Evolutionary conservation across 2,113 vertebrate genomes (phyloP).

Genomic region (Pterocles burchelli): DNA sequence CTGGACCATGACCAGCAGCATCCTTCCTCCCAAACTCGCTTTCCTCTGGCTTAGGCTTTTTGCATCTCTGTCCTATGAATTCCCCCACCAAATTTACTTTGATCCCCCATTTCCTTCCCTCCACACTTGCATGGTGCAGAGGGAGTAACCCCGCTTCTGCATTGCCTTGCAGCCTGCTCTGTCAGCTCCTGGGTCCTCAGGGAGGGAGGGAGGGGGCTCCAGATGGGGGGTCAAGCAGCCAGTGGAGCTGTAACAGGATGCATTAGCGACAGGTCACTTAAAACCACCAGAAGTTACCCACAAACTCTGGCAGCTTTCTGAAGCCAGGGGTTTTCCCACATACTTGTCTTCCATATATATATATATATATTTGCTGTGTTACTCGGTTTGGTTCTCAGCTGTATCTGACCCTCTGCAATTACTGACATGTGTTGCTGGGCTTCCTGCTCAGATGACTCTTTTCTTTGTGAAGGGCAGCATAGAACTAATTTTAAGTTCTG

Average conservation of each 20-base stretch:
- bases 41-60: neutral
- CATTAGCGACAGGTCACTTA: rapidly evolving
- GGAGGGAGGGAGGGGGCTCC: neutral
- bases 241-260: neutral
- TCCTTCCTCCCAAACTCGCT: neutral
- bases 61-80: neutral
- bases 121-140: rapidly evolving
- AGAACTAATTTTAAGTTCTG: neutral
- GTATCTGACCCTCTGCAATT: neutral
- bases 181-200: rapidly evolving
- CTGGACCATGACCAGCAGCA: neutral
- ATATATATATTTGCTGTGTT: neutral
- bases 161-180: neutral
- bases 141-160: neutral
- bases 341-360: neutral
- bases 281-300: neutral
- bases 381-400: neutral
- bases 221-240: rapidly evolving
- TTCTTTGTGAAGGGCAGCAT: neutral
- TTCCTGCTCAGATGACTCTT: neutral
- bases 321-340: neutral
- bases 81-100: neutral
- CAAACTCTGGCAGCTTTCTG: neutral
- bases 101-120: neutral
- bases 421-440: neutral